These are phyloP conservation scores for Cryptocephalus moraei DNA, from an alignment of 2,888 invertebrate species.

Conservation along the genomic window DNA sequence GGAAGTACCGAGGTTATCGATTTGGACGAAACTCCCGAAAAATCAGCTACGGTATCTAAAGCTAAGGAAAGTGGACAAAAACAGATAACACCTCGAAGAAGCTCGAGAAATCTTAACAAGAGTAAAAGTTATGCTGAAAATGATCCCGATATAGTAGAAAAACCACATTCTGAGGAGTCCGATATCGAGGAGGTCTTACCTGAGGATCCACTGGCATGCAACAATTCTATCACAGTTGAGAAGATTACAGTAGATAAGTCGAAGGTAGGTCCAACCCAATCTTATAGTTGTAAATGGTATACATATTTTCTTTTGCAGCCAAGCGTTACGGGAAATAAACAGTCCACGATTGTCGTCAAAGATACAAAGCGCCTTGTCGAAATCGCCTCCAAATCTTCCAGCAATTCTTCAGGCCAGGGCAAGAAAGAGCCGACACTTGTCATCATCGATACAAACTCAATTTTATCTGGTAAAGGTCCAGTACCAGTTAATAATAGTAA, in stretches of 20 bases:
- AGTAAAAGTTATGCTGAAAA: slow-evolving; percentile 39
- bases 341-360: slow-evolving; percentile 48
- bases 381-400: slow-evolving; percentile 51
- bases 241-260: slow-evolving; percentile 10
- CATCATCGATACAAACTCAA: slow-evolving; percentile 69
- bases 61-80: slow-evolving; percentile 5
- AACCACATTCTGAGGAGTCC: slow-evolving; percentile 39
- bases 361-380: slow-evolving; percentile 62
- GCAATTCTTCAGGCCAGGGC: slow-evolving; percentile 26
- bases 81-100: slow-evolving; percentile 32
- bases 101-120: slow-evolving; percentile 49
- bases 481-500: slow-evolving; percentile 38
- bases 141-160: slow-evolving; percentile 1
- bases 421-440: slow-evolving; percentile 67
- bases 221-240: slow-evolving; percentile 15
- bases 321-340: slow-evolving; percentile 1
- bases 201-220: slow-evolving; percentile 45
- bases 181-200: slow-evolving; percentile 55
- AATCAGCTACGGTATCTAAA: slow-evolving; percentile 22
- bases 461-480: slow-evolving; percentile 51
- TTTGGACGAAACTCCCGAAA: slow-evolving; percentile 34
- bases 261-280: background rate
- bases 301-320: too few species aligned
- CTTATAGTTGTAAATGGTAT: too few species aligned
- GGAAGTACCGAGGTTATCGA: slow-evolving; percentile 28